Base-by-base conservation (phyloP, 2,888 invertebrate genomes). In the Rotaria magnacalcarata region DNA sequence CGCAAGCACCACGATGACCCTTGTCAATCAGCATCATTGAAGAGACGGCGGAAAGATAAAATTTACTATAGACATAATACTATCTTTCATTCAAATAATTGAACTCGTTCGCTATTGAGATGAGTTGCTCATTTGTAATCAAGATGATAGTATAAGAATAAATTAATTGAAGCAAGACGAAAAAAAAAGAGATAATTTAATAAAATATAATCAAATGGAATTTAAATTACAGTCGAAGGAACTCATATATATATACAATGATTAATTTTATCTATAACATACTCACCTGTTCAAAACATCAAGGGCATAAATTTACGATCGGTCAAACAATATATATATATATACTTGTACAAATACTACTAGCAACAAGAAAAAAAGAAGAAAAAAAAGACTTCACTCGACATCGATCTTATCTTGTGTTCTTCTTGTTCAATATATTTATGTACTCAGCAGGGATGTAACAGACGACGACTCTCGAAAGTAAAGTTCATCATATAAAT, bases 21-120 rank as follows among this genome's bases (percentile, higher is more conserved):
- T 19, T 67, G 67, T 67, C 67, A 67, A 67, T 67, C 67, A 67
- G 34, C 34, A 67, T 67, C 27, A 67, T 27, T 27, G 27, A 27
- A 34, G 67, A 67, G 67, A 67, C 67, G 34, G 67, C 67, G 67
- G 67, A 67, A 67, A 67, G 67, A 67, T 67, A 67, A 67, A 67
- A 67, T 67, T 67, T 34, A 67, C 67, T 67, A 19, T 34, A 67
- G 67, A 67, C 67, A 67, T 41, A 34, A 34, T 34, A 19, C 34
- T 34, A 67, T 67, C 34, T 67, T 67, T 27, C 5, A 34, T 67
- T 67, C 67, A 67, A 67, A 67, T 67, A 67, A 67, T 67, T 67
- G 34, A 67, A 67, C 67, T 67, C 34, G 14, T 67, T 27, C 16
- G 34, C 34, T 67, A 67, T 14, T 67, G 67, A 67, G 67, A 67